Conservation (phyloP, 1,140 invertebrate genomes). For the Calycopis cecrops region DNA sequence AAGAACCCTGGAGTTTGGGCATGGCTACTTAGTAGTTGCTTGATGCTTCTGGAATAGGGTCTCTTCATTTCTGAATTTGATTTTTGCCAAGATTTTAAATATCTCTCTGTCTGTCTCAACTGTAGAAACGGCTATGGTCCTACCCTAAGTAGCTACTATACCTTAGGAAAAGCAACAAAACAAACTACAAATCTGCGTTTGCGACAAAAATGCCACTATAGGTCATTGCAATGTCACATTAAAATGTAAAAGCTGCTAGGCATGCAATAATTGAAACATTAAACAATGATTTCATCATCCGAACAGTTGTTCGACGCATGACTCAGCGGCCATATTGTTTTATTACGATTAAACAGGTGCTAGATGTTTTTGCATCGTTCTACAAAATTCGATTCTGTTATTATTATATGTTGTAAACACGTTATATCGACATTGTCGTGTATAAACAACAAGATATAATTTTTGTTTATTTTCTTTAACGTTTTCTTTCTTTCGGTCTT, state of each 20-base stretch:
- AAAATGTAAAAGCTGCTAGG: background rate
- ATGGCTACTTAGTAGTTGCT: too few species aligned
- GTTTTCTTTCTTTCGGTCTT: background rate
- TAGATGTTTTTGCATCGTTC: background rate
- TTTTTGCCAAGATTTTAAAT: too few species aligned
- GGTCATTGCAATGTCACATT: background rate
- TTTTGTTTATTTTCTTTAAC: background rate
- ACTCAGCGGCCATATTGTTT: background rate
- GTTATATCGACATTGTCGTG: background rate
- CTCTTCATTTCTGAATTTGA: too few species aligned
- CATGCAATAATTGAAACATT: conserved; percentile 7
- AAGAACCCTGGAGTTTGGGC: too few species aligned
- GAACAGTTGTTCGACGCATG: background rate
- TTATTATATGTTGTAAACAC: background rate
- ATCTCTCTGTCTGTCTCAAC: too few species aligned
- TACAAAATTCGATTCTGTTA: background rate
- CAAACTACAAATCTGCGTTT: background rate
- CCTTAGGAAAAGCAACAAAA: background rate
- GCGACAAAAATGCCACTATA: too few species aligned
- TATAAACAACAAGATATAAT: background rate
- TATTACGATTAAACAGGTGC: conserved; percentile 1
- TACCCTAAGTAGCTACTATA: too few species aligned
- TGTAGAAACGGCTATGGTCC: too few species aligned
- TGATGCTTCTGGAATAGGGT: too few species aligned
- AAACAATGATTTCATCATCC: conserved; percentile 22